Percentiles rank a stretch among this genome's conserved stretches.
Evolutionary conservation across 2,888 invertebrate genomes (phyloP).

Genomic region (Globia sparganii): DNA sequence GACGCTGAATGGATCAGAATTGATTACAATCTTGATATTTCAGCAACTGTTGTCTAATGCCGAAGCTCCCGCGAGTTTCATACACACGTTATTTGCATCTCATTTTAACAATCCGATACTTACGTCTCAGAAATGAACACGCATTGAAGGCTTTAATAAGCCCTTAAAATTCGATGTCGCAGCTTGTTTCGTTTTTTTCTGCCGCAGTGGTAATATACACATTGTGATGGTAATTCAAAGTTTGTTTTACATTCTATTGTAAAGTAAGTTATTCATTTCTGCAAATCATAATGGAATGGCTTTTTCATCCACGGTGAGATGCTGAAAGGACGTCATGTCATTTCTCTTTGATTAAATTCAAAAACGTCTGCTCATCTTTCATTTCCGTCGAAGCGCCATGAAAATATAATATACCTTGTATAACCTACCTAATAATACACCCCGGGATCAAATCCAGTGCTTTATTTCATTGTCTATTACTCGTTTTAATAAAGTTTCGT

Average conservation of each 20-base stretch:
- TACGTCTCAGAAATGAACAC: conserved; percentile 35
- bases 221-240: conserved; percentile 30
- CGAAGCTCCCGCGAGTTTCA: conserved; percentile 14
- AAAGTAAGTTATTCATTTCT: conserved; percentile 28
- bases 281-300: conserved; percentile 7
- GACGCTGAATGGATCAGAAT: conserved; percentile 23
- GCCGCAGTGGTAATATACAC: conserved; percentile 16
- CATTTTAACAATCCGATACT: conserved; percentile 36
- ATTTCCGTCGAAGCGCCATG: not conserved
- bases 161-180: conserved; percentile 40
- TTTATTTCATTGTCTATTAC: not conserved
- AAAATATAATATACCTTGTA: not conserved
- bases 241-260: conserved; percentile 27
- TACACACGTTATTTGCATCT: conserved; percentile 50
- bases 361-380: not conserved
- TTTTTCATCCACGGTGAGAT: not conserved
- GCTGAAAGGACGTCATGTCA: not conserved
- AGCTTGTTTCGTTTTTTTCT: conserved; percentile 32
- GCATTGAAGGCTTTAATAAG: conserved; percentile 35
- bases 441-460: not conserved
- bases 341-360: conserved; percentile 9
- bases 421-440: not conserved
- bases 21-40: conserved; percentile 25
- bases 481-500: not conserved
- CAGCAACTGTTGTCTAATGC: conserved; percentile 17